Evolutionary conservation across 2,888 invertebrate species (phyloP).

Genomic region (Mycalesis mineus): DNA sequence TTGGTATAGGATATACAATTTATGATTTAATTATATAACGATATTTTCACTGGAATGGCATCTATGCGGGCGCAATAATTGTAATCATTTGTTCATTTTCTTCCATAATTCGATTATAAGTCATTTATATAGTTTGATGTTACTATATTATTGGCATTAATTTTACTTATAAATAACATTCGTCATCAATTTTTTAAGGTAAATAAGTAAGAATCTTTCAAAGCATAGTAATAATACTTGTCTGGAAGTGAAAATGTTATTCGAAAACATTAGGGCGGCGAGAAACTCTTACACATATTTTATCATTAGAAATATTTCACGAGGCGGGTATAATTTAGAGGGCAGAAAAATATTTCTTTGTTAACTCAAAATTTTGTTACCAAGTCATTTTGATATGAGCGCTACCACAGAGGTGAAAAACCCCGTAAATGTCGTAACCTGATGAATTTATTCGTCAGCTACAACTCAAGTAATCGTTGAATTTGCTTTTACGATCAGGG

Average conservation of each 20-base stretch:
- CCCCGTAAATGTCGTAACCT: slow-evolving; percentile 32
- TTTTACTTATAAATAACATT: too few relatives aligned
- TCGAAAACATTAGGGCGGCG: neutral
- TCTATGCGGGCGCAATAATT: too few relatives aligned
- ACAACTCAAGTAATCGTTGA: slow-evolving; percentile 34
- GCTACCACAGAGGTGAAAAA: slow-evolving; percentile 27
- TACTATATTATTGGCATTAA: too few relatives aligned
- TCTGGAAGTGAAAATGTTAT: neutral
- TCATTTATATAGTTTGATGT: too few relatives aligned
- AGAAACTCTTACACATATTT: neutral
- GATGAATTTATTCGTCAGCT: slow-evolving; percentile 37
- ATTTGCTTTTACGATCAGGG: slow-evolving; percentile 38
- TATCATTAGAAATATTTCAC: neutral
- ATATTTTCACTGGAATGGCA: too few relatives aligned
- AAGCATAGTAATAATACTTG: too few relatives aligned
- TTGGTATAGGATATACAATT: too few relatives aligned
- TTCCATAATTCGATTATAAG: too few relatives aligned
- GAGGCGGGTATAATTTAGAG: slow-evolving; percentile 1
- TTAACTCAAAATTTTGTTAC: slow-evolving; percentile 20
- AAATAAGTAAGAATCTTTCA: too few relatives aligned
- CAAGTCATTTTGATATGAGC: slow-evolving; percentile 16
- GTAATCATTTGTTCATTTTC: too few relatives aligned
- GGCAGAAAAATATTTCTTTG: slow-evolving; percentile 4
- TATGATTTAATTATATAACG: too few relatives aligned
- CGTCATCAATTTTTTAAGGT: too few relatives aligned